Percentiles rank a stretch among this genome's conserved stretches.
These are phyloP conservation scores for Turnix velox DNA, from an alignment of 2,113 vertebrate genomes.

Conservation along the genomic window DNA sequence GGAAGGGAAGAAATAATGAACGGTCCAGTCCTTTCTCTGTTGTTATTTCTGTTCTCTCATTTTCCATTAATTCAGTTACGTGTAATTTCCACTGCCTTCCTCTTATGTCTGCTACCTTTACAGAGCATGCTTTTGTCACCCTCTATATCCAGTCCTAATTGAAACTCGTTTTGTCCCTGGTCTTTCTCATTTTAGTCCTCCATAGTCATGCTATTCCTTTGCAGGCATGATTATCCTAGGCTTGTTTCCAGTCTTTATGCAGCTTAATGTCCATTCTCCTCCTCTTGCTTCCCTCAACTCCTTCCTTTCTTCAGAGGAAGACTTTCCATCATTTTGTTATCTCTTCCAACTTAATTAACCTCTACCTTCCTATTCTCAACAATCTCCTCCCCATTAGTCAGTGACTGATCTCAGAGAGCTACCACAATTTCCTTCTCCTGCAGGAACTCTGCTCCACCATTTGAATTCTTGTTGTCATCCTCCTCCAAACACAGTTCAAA, in stretches of 20 bases:
- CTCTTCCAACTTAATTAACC: neutral
- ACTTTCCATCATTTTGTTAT: neutral
- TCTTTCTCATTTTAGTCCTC: neutral
- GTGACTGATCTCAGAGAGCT: neutral
- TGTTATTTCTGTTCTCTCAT: neutral
- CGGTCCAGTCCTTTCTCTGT: neutral
- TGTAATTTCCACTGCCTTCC: neutral
- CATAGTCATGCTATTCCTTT: neutral
- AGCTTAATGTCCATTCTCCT: neutral
- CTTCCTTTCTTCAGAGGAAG: neutral
- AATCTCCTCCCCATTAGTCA: neutral
- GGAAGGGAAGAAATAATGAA: neutral
- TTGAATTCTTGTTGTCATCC: neutral
- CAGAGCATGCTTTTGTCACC: neutral
- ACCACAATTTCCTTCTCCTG: neutral
- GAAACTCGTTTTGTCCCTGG: neutral
- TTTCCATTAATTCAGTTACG: neutral
- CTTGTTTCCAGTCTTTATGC: neutral
- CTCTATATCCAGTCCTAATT: neutral
- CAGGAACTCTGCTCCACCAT: neutral
- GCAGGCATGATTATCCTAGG: neutral
- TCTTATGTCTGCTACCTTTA: neutral
- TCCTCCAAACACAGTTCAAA: neutral
- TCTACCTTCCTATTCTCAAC: neutral
- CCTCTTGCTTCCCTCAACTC: neutral